Conservation (phyloP, 2,797 vertebrate genomes). For the Arrhamphus sclerolepis region DNA sequence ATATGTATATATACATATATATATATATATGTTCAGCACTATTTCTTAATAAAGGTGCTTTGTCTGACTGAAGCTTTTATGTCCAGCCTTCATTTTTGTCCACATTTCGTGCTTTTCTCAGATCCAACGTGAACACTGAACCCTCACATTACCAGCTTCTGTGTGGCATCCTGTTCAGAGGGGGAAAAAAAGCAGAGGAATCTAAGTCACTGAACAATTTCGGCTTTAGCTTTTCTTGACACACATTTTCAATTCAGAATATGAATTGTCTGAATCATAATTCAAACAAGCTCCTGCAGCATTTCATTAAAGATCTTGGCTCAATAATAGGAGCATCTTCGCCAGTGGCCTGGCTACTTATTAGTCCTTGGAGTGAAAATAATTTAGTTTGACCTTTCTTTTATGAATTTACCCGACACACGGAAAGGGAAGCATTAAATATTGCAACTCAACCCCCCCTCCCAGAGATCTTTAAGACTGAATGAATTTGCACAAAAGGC, state of each 20-base stretch:
- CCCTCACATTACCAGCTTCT: conserved; percentile 6
- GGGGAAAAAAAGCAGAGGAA: not conserved
- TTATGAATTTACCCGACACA: conserved; percentile 20
- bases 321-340: conserved; percentile 12
- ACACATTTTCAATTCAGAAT: not conserved
- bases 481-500: conserved; percentile 61
- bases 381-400: conserved; percentile 28
- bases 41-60: too few relatives aligned
- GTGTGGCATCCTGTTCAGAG: conserved; percentile 1
- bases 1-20: too few relatives aligned
- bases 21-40: too few relatives aligned
- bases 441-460: conserved; percentile 4
- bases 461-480: conserved; percentile 43
- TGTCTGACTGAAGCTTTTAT: too few relatives aligned
- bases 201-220: conserved; percentile 1
- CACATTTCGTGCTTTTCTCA: not conserved
- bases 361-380: conserved; percentile 23
- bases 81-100: too few relatives aligned
- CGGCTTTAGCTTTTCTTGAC: not conserved
- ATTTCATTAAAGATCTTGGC: conserved; percentile 13
- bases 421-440: too few relatives aligned
- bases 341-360: conserved; percentile 9
- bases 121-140: conserved; percentile 14
- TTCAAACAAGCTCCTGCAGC: not conserved
- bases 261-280: conserved; percentile 7